A percentile compares a stretch with the other conserved stretches of the same genome.
Conservation (phyloP, 2,888 invertebrate species). For the Erpobdella octoculata region DNA sequence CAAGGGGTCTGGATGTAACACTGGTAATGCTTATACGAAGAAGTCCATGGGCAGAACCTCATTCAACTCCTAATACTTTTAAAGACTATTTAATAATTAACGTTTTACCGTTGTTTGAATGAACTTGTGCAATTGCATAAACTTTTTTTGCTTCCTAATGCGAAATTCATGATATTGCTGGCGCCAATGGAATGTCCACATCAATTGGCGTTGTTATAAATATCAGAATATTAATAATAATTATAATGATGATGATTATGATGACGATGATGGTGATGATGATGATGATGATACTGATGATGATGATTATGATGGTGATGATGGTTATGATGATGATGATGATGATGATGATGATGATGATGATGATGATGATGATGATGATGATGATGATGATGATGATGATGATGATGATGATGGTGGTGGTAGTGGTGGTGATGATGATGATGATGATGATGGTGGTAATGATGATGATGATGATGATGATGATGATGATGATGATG, state of each 20-base stretch:
- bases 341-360: slow-evolving; percentile 28
- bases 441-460: slow-evolving; percentile 10
- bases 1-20: too few relatives aligned
- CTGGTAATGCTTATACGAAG: too few relatives aligned
- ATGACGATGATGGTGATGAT: slow-evolving; percentile 27
- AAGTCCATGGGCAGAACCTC: too few relatives aligned
- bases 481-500: background rate
- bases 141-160: too few relatives aligned
- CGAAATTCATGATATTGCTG: too few relatives aligned
- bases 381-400: slow-evolving; percentile 28
- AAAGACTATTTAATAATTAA: too few relatives aligned
- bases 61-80: too few relatives aligned
- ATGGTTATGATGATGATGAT: slow-evolving; percentile 22
- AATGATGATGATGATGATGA: background rate
- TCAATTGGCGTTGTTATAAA: too few relatives aligned
- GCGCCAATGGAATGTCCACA: too few relatives aligned
- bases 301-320: slow-evolving; percentile 25
- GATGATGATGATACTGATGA: slow-evolving; percentile 26
- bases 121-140: too few relatives aligned
- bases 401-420: slow-evolving; percentile 18
- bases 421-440: background rate
- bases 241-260: slow-evolving; percentile 28
- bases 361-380: slow-evolving; percentile 26
- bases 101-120: too few relatives aligned
- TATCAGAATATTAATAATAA: background rate